phyloP scores from a whole-genome alignment of 2,888 invertebrate genomes.

The Apotomis betuletana region DNA sequence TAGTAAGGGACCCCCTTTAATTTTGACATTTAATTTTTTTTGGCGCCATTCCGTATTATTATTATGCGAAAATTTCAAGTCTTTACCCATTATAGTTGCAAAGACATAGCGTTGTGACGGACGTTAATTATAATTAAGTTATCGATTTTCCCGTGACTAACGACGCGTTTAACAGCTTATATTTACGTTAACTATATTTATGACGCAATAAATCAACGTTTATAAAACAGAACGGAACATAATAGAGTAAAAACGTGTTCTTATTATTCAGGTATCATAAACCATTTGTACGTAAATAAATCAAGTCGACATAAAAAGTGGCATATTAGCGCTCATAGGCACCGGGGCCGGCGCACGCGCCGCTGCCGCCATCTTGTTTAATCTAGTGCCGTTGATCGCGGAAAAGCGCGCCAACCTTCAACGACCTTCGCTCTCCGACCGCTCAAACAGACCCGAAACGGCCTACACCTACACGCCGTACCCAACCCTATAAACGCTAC shows the following conservation, averaged over 20 bases:
- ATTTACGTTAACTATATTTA: slow-evolving; percentile 15
- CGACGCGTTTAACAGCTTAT: not conserved
- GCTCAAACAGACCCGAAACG: slow-evolving; percentile 60
- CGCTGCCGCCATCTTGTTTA: slow-evolving; percentile 81
- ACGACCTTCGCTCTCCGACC: slow-evolving; percentile 83
- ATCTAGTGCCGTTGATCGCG: slow-evolving; percentile 83
- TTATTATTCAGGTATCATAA: slow-evolving; percentile 27
- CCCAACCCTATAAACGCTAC: slow-evolving; percentile 47
- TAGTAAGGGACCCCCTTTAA: too few species aligned
- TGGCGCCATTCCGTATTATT: too few species aligned
- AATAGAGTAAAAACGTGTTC: slow-evolving; percentile 30
- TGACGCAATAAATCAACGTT: slow-evolving; percentile 1
- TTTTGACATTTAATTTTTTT: too few species aligned
- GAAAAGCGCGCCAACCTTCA: slow-evolving; percentile 83
- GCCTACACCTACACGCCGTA: slow-evolving; percentile 43
- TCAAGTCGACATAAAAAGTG: slow-evolving; percentile 49
- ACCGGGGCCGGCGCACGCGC: slow-evolving; percentile 78
- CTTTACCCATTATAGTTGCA: too few species aligned
- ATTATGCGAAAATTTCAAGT: too few species aligned
- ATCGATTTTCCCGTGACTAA: not conserved
- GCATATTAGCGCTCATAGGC: slow-evolving; percentile 68
- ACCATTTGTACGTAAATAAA: slow-evolving; percentile 47
- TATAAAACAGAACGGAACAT: slow-evolving; percentile 9
- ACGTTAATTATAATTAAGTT: not conserved
- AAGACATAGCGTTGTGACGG: too few species aligned